A percentile compares a stretch with the other conserved stretches of the same genome.
Conservation (phyloP, 2,113 vertebrate species). For the Oncorhynchus mykiss region DNA sequence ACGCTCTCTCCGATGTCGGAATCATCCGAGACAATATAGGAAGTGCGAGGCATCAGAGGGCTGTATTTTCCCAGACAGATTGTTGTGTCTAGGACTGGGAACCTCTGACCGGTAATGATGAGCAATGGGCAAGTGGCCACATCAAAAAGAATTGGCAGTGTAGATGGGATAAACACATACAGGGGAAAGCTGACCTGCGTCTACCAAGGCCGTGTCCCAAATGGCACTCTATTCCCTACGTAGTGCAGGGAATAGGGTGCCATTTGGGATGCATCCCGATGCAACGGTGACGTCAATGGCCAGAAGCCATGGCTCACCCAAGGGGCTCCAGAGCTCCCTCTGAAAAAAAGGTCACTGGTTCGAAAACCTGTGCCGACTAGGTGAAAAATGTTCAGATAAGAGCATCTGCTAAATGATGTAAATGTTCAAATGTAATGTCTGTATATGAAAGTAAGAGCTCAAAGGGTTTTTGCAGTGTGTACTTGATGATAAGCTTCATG, state of each 20-base stretch:
- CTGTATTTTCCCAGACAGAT: conserved; percentile 63
- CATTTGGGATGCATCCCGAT: no score
- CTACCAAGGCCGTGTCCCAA: neutral
- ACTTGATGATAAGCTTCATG: no score
- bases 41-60: conserved; percentile 68
- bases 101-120: conserved; percentile 63
- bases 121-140: conserved; percentile 63
- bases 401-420: no score
- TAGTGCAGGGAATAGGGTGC: neutral
- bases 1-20: conserved; percentile 68
- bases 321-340: conserved; percentile 25
- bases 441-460: no score
- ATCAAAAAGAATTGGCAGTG: conserved; percentile 59
- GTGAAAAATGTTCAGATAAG: no score
- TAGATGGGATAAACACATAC: conserved; percentile 53
- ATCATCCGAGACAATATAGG: conserved; percentile 76
- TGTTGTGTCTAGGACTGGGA: conserved; percentile 79
- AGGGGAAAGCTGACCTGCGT: conserved; percentile 21
- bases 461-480: no score
- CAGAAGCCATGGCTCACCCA: conserved; percentile 43
- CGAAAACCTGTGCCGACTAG: no score
- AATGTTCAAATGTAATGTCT: no score
- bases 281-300: conserved; percentile 33
- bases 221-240: neutral
- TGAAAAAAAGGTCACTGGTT: neutral